Conservation (phyloP, 2,797 vertebrate species). For the Toxotes lorentzi region DNA sequence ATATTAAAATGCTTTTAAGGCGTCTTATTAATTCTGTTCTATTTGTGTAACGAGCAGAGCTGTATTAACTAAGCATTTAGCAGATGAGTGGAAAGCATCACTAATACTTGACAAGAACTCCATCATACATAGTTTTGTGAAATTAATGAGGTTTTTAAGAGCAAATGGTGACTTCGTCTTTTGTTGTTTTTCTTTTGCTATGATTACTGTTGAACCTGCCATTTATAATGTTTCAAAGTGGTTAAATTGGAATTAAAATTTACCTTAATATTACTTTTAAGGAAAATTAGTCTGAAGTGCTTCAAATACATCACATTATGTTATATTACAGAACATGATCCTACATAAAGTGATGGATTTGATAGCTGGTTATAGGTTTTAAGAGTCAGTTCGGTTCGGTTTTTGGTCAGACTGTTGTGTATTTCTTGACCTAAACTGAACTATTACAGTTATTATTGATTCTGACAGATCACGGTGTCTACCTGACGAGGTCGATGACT, state of each 20-base stretch:
- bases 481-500: conserved; percentile 98
- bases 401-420: neutral
- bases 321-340: no score
- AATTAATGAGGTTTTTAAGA: conserved; percentile 1
- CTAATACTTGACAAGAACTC: neutral
- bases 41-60: conserved; percentile 2
- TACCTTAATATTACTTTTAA: neutral
- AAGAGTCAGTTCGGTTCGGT: no score
- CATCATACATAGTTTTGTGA: neutral
- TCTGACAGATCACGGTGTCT: conserved; percentile 27
- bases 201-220: neutral
- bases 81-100: conserved; percentile 14
- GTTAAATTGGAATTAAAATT: neutral
- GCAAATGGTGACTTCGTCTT: neutral
- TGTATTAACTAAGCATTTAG: conserved; percentile 3
- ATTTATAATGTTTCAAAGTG: neutral
- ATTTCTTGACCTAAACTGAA: neutral
- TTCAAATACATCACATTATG: no score
- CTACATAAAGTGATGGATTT: no score
- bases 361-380: no score
- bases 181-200: neutral
- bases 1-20: neutral
- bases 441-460: neutral
- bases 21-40: neutral
- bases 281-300: no score